A percentile compares a stretch with the other conserved stretches of the same genome.
Conservation (phyloP, 35 echinoderm and acorn worm genomes). For the Diadema setosum region DNA sequence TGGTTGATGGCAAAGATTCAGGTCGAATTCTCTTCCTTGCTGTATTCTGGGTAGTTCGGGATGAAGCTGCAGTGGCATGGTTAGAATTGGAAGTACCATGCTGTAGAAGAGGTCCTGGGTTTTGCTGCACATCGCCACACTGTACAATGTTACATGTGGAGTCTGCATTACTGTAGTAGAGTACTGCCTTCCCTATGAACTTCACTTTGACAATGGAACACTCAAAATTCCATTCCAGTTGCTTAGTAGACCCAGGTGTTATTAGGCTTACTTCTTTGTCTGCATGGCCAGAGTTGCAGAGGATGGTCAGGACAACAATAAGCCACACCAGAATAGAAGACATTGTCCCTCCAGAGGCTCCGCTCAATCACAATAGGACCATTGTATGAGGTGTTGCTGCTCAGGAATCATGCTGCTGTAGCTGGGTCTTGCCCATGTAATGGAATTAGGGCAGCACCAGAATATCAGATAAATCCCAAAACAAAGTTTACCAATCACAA, state of each 20-base stretch:
- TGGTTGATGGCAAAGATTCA: neutral
- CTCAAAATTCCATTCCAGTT: neutral
- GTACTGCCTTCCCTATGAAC: neutral
- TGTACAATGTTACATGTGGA: conserved; percentile 3
- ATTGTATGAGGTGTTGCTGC: no score
- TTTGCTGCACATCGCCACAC: neutral
- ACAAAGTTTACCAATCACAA: no score
- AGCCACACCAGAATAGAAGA: no score
- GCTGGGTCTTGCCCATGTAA: no score
- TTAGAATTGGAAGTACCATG: neutral
- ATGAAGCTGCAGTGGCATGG: neutral
- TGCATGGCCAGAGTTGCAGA: neutral
- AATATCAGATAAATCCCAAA: no score
- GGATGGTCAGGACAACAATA: neutral
- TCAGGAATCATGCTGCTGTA: no score
- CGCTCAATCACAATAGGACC: no score
- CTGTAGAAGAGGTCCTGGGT: neutral
- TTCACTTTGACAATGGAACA: neutral
- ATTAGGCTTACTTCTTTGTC: neutral
- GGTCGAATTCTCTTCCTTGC: neutral
- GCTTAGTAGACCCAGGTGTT: neutral
- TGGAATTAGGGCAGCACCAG: no score
- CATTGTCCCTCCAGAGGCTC: no score
- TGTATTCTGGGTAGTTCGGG: neutral
- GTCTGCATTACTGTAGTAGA: conserved; percentile 4